phyloP scores from a whole-genome alignment of 2,888 invertebrate genomes.

The Callyntrura sp. region DNA sequence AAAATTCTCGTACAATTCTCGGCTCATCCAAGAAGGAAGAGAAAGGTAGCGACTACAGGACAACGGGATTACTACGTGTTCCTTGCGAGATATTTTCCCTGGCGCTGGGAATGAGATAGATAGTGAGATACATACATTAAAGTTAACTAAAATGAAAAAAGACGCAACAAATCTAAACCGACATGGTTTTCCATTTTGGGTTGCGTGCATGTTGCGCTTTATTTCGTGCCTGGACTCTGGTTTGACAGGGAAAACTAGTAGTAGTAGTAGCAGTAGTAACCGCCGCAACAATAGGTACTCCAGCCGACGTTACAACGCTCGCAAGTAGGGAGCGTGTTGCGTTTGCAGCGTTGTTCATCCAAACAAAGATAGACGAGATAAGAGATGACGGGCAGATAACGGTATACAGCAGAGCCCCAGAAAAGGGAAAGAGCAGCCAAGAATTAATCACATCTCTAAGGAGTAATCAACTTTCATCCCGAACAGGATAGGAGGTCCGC shows the following conservation, averaged over 20 bases:
- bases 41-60: too few species aligned
- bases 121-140: conserved; percentile 11
- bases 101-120: not conserved
- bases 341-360: not conserved
- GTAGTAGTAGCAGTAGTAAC: not conserved
- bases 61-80: not conserved
- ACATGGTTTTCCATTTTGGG: not conserved
- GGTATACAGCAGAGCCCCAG: not conserved
- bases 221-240: conserved; percentile 13
- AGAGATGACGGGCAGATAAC: conserved; percentile 46
- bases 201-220: not conserved
- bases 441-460: conserved; percentile 79
- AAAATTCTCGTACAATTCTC: too few species aligned
- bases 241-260: not conserved
- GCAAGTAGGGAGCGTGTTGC: not conserved
- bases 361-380: conserved; percentile 38
- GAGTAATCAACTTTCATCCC: conserved; percentile 77
- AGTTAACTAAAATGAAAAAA: not conserved
- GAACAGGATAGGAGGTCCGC: conserved; percentile 20
- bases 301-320: too few species aligned
- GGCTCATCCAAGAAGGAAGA: too few species aligned
- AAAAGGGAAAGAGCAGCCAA: conserved; percentile 58
- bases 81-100: not conserved
- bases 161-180: conserved; percentile 17
- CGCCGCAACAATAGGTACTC: not conserved